Base-by-base conservation (phyloP, 2,797 vertebrate species). In the Peromyscus nudipes region DNA sequence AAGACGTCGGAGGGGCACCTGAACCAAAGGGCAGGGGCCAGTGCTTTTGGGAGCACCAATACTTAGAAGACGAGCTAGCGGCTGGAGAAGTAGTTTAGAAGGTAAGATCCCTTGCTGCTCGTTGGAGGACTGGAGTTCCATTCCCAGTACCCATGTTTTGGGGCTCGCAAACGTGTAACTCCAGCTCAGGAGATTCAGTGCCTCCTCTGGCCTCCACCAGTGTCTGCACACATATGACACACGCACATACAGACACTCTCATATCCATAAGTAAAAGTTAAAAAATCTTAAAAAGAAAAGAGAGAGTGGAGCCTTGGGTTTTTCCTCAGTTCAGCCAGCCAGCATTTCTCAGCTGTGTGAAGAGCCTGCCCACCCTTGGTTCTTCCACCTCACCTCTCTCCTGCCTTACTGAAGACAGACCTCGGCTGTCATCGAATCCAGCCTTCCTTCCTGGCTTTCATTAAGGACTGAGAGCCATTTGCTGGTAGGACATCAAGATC, bases 381-480 rank as follows among this genome's bases (percentile, higher is more conserved):
- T 77, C 76, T 19, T 81, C 4, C 0, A 75, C 75, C 46, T 95
- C 76, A 40, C 10, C 90, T 27, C 84, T 96, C 21, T 12, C 90
- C 67, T 69, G 79, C 94, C 93, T 87, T 89, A 85, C 96, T 55
- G 76, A 97, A 46, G 55, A 49, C 87, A 13, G 0, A 21, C 88
- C 0, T 34, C 85, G 55, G 84, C 43, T 13, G 71, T 52, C 49
- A 2, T 31, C 14, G 37, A 25, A 62, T 65, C 81, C 3, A 14
- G 0, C 67, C 94, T 92, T 57, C 11, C 95, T 83, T 96, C 65
- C n/a, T 97, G 46, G 92, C 91, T 88, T 86, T 75, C 87, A 77
- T 46, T 34, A 10, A 0, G 77, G 64, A 73, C 88, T 76, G 93
- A 76, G 73, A 71, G 64, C 73, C 82, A 86, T 79, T 60, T 84